A percentile compares a stretch with the other conserved stretches of the same genome.
Evolutionary conservation across 2,113 vertebrate genomes (phyloP).

Genomic region (Cynocephalus volans): DNA sequence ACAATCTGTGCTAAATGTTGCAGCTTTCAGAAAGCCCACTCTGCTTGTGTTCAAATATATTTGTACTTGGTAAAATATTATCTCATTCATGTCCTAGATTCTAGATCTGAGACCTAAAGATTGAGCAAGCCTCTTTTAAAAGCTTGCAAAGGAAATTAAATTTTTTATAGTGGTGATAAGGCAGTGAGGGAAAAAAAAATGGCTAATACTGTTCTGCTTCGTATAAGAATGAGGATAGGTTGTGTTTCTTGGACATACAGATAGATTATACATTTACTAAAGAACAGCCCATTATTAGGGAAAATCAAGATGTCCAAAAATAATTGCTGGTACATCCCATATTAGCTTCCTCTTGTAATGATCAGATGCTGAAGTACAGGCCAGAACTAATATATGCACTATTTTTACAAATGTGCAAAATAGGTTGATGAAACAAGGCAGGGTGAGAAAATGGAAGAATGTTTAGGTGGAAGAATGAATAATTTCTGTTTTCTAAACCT

Average conservation of each 20-base stretch:
- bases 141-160: constrained; percentile 59
- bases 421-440: neutral
- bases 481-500: neutral
- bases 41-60: constrained; percentile 20
- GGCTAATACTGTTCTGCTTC: neutral
- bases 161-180: neutral
- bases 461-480: neutral
- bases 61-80: constrained; percentile 27
- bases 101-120: constrained; percentile 3
- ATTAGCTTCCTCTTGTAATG: neutral
- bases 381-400: neutral
- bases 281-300: neutral
- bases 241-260: neutral
- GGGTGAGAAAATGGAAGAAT: neutral
- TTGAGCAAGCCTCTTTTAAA: constrained; percentile 31
- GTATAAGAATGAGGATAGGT: neutral
- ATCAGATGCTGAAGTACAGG: neutral
- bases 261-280: neutral
- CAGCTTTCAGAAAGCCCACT: constrained; percentile 35
- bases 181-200: constrained; percentile 45
- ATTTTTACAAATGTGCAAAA: neutral
- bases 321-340: neutral
- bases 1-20: constrained; percentile 41
- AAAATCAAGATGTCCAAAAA: neutral
- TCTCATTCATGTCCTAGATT: constrained; percentile 30